A percentile compares a stretch with the other conserved stretches of the same genome.
phyloP scores from a whole-genome alignment of 2,888 invertebrate species.

The Ochlodes sylvanus region DNA sequence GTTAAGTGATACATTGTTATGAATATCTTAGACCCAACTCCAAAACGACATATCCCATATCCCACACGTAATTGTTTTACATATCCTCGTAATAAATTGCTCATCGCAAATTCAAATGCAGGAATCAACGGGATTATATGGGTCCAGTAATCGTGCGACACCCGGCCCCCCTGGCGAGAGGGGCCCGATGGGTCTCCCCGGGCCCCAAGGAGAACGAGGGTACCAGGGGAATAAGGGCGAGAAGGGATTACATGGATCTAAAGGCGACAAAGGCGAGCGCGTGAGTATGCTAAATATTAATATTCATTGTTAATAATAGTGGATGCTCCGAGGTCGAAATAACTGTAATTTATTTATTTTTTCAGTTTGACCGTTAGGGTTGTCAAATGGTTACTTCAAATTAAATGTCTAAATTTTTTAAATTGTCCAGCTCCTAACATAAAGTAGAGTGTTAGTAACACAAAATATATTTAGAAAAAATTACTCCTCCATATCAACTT shows the following conservation, averaged over 20 bases:
- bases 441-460: too few species aligned
- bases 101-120: constrained; percentile 61
- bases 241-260: constrained; percentile 85
- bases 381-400: too few species aligned
- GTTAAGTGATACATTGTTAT: not conserved
- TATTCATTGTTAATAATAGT: constrained; percentile 14
- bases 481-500: too few species aligned
- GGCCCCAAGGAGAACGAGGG: constrained; percentile 88
- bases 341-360: too few species aligned
- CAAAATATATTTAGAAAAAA: too few species aligned
- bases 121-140: constrained; percentile 81
- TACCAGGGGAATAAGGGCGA: constrained; percentile 86
- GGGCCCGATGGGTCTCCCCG: constrained; percentile 87
- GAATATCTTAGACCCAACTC: constrained; percentile 17
- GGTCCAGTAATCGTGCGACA: constrained; percentile 84
- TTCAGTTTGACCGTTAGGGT: too few species aligned
- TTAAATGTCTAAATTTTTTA: too few species aligned
- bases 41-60: constrained; percentile 7
- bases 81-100: constrained; percentile 48
- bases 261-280: constrained; percentile 90
- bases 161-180: constrained; percentile 89
- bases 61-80: constrained; percentile 40
- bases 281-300: constrained; percentile 70
- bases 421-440: too few species aligned
- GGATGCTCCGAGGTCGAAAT: too few species aligned